phyloP scores from a whole-genome alignment of 2,888 invertebrate genomes.

The Poecilobothrus nobilitatus region DNA sequence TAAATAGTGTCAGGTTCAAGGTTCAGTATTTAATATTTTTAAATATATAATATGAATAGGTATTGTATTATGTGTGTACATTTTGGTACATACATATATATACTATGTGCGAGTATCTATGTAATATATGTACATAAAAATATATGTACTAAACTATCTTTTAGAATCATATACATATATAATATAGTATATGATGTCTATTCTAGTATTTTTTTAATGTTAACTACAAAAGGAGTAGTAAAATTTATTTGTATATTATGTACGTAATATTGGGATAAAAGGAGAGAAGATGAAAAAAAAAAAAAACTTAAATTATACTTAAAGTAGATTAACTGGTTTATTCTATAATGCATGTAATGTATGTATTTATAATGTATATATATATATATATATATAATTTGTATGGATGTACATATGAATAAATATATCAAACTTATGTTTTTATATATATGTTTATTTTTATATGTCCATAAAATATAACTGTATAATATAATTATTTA shows the following conservation, averaged over 20 bases:
- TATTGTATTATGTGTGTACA: neutral
- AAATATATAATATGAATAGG: neutral
- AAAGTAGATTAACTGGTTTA: neutral
- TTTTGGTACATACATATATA: neutral
- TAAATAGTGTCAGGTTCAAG: constrained; percentile 3
- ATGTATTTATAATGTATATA: neutral
- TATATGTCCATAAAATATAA: too few relatives aligned
- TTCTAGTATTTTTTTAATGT: too few relatives aligned
- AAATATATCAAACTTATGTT: too few relatives aligned
- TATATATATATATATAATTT: neutral
- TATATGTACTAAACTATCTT: neutral
- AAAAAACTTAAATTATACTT: neutral
- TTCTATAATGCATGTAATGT: neutral
- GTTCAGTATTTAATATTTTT: constrained; percentile 1
- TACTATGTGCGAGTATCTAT: too few relatives aligned
- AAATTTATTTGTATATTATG: too few relatives aligned
- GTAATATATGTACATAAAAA: neutral
- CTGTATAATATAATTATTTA: too few relatives aligned
- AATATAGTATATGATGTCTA: too few relatives aligned
- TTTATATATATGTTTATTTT: too few relatives aligned
- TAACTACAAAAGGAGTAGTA: neutral
- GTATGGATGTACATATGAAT: neutral
- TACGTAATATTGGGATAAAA: neutral
- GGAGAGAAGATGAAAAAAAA: neutral
- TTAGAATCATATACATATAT: too few relatives aligned